A percentile compares a stretch with the other conserved stretches of the same genome.
phyloP scores from a whole-genome alignment of 2,113 vertebrate species.

The Formicarius rufipectus region DNA sequence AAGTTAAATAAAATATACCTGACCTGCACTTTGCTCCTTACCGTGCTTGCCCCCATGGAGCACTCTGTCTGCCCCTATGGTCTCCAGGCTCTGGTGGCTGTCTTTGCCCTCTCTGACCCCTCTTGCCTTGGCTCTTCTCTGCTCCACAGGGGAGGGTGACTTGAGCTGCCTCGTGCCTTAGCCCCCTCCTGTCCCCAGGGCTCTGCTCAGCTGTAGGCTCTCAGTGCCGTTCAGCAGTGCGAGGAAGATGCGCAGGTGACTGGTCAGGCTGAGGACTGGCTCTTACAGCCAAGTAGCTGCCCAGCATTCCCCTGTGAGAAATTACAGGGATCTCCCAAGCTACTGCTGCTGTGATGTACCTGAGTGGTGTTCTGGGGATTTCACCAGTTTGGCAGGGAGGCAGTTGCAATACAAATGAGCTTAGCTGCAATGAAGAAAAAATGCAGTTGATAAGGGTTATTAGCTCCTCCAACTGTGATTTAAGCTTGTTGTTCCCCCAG shows the following conservation, averaged over 20 bases:
- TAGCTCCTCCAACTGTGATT: background rate
- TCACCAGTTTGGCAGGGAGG: background rate
- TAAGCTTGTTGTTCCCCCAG: background rate
- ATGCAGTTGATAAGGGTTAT: background rate
- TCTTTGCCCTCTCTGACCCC: background rate
- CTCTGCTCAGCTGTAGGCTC: background rate
- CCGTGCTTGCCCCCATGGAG: background rate
- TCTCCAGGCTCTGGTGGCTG: background rate
- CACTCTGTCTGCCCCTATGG: background rate
- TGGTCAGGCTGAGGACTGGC: background rate
- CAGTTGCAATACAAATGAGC: background rate
- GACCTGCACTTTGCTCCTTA: background rate
- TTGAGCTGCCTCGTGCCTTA: background rate
- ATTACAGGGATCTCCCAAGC: background rate
- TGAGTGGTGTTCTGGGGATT: background rate
- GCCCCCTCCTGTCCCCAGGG: background rate
- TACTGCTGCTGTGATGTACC: background rate
- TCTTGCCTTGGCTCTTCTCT: background rate
- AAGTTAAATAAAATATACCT: background rate
- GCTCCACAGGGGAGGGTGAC: too few relatives aligned
- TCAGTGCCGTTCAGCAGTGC: rapidly evolving
- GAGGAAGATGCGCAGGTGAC: rapidly evolving
- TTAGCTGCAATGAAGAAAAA: background rate
- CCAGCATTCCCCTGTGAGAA: background rate
- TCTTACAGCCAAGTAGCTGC: background rate